These are phyloP conservation scores for Boleophthalmus pectinirostris DNA, from an alignment of 2,113 vertebrate genomes.

Conservation along the genomic window DNA sequence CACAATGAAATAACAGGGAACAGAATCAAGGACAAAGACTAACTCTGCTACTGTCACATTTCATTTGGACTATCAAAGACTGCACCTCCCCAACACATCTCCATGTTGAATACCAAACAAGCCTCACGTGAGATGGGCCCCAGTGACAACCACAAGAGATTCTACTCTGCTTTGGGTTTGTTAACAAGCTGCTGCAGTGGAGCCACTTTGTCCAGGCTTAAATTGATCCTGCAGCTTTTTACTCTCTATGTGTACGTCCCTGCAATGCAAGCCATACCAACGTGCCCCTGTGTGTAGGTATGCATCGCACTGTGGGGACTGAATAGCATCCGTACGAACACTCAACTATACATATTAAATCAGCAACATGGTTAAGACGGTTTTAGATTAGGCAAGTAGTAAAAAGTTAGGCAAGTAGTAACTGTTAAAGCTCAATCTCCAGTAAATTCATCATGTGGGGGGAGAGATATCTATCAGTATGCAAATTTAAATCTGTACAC, in stretches of 20 bases:
- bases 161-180: slow-evolving; percentile 41
- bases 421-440: too few species aligned
- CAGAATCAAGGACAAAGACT: slow-evolving; percentile 74
- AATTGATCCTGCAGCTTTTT: slow-evolving; percentile 23
- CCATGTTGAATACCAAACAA: slow-evolving; percentile 70
- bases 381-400: too few species aligned
- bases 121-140: slow-evolving; percentile 40
- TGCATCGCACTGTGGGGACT: slow-evolving; percentile 7
- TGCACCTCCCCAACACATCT: slow-evolving; percentile 63
- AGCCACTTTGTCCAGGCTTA: slow-evolving; percentile 54
- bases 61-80: slow-evolving; percentile 73
- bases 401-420: too few species aligned
- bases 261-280: not conserved
- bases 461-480: too few species aligned
- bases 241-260: not conserved
- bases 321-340: not conserved
- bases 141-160: slow-evolving; percentile 40
- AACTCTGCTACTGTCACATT: slow-evolving; percentile 72
- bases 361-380: too few species aligned
- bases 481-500: too few species aligned
- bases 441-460: too few species aligned
- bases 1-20: slow-evolving; percentile 55
- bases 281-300: slow-evolving; percentile 11
- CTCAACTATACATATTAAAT: too few species aligned
- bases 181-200: slow-evolving; percentile 52